phyloP scores from a whole-genome alignment of 2,797 vertebrate species.

The Etheostoma nigrum region DNA sequence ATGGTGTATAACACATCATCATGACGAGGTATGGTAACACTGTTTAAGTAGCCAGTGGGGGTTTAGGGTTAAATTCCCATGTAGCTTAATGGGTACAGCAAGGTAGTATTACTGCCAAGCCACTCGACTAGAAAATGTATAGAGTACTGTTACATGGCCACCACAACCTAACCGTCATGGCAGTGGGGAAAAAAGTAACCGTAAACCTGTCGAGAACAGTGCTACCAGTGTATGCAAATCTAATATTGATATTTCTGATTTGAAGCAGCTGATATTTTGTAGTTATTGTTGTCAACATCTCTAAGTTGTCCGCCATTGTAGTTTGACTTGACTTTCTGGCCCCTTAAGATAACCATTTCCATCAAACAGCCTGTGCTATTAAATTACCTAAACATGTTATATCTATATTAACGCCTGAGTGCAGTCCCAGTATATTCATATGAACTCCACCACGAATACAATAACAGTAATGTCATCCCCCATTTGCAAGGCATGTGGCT shows the following conservation, averaged over 20 bases:
- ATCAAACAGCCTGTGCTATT: not conserved
- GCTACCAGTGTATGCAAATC: constrained; percentile 1
- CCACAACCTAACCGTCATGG: not conserved
- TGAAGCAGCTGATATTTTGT: not conserved
- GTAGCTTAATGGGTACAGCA: constrained; percentile 2
- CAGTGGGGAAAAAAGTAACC: not conserved
- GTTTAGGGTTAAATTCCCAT: not conserved
- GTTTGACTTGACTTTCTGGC: not conserved
- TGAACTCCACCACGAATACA: constrained; percentile 28
- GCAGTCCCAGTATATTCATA: constrained; percentile 40
- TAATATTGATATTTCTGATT: constrained; percentile 12
- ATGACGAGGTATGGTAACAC: not conserved
- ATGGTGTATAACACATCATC: not conserved
- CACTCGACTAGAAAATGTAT: constrained; percentile 5
- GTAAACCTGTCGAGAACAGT: not conserved
- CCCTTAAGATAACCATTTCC: constrained; percentile 2
- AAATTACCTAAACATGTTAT: constrained; percentile 8
- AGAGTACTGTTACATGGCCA: not conserved
- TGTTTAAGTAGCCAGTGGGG: not conserved
- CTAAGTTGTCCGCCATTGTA: not conserved
- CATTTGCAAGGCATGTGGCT: constrained; percentile 56
- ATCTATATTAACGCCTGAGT: not conserved
- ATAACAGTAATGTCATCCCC: constrained; percentile 52
- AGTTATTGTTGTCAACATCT: constrained; percentile 9
- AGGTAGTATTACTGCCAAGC: constrained; percentile 14